phyloP scores from a whole-genome alignment of 2,888 invertebrate genomes.

The Hirtodrosophila alboralis region DNA sequence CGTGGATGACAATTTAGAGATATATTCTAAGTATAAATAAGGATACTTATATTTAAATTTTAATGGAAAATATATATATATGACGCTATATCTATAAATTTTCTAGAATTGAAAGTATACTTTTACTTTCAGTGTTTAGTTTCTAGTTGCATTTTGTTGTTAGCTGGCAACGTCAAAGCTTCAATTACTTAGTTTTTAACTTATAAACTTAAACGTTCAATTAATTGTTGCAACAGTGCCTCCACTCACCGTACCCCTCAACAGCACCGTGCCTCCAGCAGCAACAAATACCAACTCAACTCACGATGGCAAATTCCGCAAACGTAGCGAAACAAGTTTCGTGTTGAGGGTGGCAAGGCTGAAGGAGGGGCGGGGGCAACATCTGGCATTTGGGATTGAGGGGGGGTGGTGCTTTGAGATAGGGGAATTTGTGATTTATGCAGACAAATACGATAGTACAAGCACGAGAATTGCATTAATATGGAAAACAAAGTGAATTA shows the following conservation, averaged over 20 bases:
- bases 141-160: neutral
- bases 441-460: slow-evolving; percentile 38
- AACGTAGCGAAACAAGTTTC: slow-evolving; percentile 61
- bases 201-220: slow-evolving; percentile 71
- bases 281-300: slow-evolving; percentile 32
- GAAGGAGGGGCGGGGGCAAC: neutral
- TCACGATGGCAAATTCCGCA: slow-evolving; percentile 56
- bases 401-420: too few relatives aligned
- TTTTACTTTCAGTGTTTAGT: too few relatives aligned
- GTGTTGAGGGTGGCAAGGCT: neutral
- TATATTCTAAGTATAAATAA: too few relatives aligned
- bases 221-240: slow-evolving; percentile 56
- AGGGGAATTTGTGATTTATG: slow-evolving; percentile 55
- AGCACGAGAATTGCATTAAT: slow-evolving; percentile 6
- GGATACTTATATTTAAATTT: too few relatives aligned
- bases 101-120: too few relatives aligned
- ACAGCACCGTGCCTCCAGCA: slow-evolving; percentile 9
- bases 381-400: neutral
- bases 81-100: too few relatives aligned
- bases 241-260: neutral
- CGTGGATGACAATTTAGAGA: too few relatives aligned
- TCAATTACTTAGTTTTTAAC: slow-evolving; percentile 73
- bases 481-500: slow-evolving; percentile 51
- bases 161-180: slow-evolving; percentile 52
- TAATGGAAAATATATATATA: too few relatives aligned